Percentiles rank a stretch among this genome's conserved stretches.
These are phyloP conservation scores for Julus scandinavius DNA, from an alignment of 2,888 invertebrate species.

Conservation along the genomic window DNA sequence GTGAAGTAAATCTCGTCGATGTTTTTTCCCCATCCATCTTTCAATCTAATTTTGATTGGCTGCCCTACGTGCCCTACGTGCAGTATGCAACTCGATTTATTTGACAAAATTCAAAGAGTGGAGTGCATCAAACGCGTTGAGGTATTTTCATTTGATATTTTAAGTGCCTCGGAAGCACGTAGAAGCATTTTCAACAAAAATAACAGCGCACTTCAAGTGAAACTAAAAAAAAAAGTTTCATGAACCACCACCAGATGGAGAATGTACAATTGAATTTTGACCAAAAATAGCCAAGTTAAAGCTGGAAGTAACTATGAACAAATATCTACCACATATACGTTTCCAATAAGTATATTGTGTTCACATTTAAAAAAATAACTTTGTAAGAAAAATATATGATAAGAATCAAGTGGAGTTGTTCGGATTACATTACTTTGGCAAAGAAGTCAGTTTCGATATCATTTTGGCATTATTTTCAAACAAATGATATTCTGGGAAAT, in stretches of 20 bases:
- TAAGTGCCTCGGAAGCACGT: neutral
- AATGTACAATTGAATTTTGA: neutral
- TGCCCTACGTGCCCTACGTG: neutral
- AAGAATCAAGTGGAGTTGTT: neutral
- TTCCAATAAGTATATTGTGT: neutral
- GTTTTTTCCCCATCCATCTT: neutral
- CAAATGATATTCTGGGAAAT: neutral
- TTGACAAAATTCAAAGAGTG: neutral
- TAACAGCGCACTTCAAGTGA: neutral
- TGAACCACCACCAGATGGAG: neutral
- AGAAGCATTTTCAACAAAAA: neutral
- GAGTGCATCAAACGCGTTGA: neutral
- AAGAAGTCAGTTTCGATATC: neutral
- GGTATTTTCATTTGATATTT: neutral
- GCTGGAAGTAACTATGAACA: neutral
- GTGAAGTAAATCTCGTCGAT: neutral
- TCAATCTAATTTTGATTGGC: neutral
- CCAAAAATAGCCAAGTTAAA: neutral
- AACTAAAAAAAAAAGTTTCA: neutral
- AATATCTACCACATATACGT: neutral
- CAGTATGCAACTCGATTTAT: neutral
- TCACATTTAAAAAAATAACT: neutral
- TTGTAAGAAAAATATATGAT: neutral
- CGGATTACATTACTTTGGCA: too few species aligned
- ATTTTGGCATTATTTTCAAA: neutral